Base-by-base conservation (phyloP, 1,140 invertebrate genomes). In the Venturia canescens region DNA sequence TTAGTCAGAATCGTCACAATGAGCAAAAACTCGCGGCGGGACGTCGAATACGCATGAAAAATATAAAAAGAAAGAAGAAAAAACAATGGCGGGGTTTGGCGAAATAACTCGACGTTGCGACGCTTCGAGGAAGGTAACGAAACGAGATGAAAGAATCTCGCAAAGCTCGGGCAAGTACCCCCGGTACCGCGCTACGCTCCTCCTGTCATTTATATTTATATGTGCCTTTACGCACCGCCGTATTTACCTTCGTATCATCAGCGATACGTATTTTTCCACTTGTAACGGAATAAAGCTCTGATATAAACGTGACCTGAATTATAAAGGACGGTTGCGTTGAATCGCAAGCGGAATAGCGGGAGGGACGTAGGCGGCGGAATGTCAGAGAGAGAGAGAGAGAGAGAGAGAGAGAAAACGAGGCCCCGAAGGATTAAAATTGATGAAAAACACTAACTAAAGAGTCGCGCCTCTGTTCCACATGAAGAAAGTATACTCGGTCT, bases 381-480 rank as follows among this genome's bases (percentile, higher is more conserved):
- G 34, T 34, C 34, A 44, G 38, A 23, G 44, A 67, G 57, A 26
- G 18, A 21, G 44, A 11, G 50, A 38, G 4, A 5, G 44, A 21
- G 44, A 79, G 78, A 69, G 27, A 79, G 38, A 27, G 31, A 26
- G 1, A 16, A 26, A 26, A 78, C n/a, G n/a, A 18, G 50, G 18
- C 16, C 18, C 16, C 18, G 16, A 85, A 83, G 80, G 78, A 74
- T 82, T 89, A 89, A 90, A 91, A 90, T 90, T 90, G 86, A 90
- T 91, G 89, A 91, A 91, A 90, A 90, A 89, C 87, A 90, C 89
- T n/a, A n/a, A n/a, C n/a, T n/a, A n/a, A n/a, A n/a, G n/a, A n/a
- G n/a, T n/a, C n/a, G n/a, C n/a, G n/a, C n/a, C n/a, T n/a, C n/a
- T n/a, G n/a, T n/a, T n/a, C n/a, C n/a, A n/a, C n/a, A n/a, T n/a